Evolutionary conservation across 1,140 invertebrate genomes (phyloP).

Genomic region (Aphelinus atriplicis): DNA sequence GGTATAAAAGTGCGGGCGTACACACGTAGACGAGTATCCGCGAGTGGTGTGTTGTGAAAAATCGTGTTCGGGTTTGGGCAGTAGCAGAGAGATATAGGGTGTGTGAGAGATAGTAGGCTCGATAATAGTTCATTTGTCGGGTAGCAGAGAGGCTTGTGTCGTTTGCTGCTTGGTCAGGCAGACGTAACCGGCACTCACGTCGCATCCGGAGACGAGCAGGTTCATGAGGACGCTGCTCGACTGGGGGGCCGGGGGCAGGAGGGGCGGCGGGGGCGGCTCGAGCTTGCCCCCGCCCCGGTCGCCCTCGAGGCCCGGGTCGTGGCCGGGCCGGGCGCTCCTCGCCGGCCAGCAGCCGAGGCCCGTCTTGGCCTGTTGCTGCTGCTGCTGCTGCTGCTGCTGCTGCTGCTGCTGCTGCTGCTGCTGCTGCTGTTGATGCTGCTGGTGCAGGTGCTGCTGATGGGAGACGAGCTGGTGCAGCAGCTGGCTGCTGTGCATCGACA

Average conservation of each 20-base stretch:
- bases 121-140: constrained; percentile 55
- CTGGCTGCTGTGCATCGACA: constrained; percentile 50
- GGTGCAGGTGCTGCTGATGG: constrained; percentile 45
- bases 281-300: constrained; percentile 35
- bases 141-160: constrained; percentile 51
- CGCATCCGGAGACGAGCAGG: constrained; percentile 89
- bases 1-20: not conserved
- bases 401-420: constrained; percentile 25
- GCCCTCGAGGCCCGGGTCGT: not conserved
- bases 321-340: not conserved
- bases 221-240: constrained; percentile 88
- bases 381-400: constrained; percentile 39
- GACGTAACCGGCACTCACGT: constrained; percentile 89
- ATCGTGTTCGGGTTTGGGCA: not conserved
- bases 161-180: constrained; percentile 75
- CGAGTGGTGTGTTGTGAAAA: not conserved
- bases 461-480: constrained; percentile 67
- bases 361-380: constrained; percentile 27
- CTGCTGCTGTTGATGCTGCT: constrained; percentile 11
- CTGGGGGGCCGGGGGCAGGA: constrained; percentile 51
- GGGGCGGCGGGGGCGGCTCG: constrained; percentile 19
- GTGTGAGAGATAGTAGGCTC: not conserved
- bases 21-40: not conserved
- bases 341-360: constrained; percentile 22
- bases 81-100: not conserved